Conservation (phyloP, 2,888 invertebrate genomes). For the Troglohyphantes excavatus region DNA sequence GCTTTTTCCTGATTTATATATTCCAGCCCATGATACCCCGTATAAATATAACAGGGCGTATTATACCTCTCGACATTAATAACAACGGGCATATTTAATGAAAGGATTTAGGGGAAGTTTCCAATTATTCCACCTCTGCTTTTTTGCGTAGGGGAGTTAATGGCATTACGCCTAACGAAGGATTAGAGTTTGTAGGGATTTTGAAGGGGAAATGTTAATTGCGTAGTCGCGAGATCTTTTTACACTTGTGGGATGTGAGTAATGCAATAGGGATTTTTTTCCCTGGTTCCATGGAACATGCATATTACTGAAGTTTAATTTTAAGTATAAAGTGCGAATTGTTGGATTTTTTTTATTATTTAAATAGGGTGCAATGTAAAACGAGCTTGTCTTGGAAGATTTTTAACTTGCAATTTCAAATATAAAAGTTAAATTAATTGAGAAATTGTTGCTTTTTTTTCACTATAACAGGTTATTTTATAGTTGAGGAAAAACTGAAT, state of each 20-base stretch:
- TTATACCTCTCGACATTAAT: conserved; percentile 73
- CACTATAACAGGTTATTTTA: too few species aligned
- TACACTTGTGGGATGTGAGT: conserved; percentile 52
- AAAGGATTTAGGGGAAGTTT: conserved; percentile 74
- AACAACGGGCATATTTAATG: conserved; percentile 78
- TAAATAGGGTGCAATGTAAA: too few species aligned
- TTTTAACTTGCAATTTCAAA: too few species aligned
- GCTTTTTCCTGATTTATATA: conserved; percentile 61
- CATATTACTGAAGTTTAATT: too few species aligned
- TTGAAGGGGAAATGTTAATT: conserved; percentile 59
- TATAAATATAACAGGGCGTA: conserved; percentile 64
- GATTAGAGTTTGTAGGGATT: conserved; percentile 66
- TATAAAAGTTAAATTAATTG: too few species aligned
- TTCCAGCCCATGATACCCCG: conserved; percentile 44
- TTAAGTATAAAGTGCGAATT: too few species aligned
- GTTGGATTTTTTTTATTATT: too few species aligned
- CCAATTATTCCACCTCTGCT: conserved; percentile 62
- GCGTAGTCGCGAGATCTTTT: conserved; percentile 42
- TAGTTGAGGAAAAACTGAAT: too few species aligned
- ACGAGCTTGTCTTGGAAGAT: too few species aligned
- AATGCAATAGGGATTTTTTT: conserved; percentile 65
- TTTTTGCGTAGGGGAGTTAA: conserved; percentile 68
- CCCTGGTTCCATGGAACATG: too few species aligned
- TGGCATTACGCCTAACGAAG: conserved; percentile 76
- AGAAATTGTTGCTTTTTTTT: too few species aligned